Conservation (phyloP, 2,113 vertebrate species). For the Chiloscyllium plagiosum region DNA sequence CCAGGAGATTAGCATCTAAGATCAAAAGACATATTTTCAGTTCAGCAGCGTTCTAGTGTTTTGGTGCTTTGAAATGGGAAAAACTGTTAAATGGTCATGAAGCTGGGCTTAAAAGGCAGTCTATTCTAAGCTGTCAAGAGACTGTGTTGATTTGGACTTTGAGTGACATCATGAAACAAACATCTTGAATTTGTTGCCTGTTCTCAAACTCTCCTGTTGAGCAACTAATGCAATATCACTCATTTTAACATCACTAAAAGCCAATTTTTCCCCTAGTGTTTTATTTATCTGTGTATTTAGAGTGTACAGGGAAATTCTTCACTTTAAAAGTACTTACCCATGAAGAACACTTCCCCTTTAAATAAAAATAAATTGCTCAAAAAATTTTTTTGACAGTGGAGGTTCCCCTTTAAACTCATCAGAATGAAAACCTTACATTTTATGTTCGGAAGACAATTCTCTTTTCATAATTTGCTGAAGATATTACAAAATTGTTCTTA, state of each 20-base stretch:
- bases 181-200: background rate
- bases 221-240: background rate
- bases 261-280: background rate
- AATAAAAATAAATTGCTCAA: slow-evolving; percentile 11
- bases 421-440: background rate
- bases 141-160: background rate
- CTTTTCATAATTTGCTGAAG: background rate
- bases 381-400: background rate
- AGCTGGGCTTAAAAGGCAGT: background rate
- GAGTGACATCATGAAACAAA: background rate
- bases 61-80: background rate
- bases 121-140: background rate
- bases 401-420: background rate
- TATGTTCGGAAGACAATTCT: background rate
- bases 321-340: background rate
- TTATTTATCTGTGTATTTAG: background rate
- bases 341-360: background rate
- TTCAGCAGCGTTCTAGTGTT: background rate
- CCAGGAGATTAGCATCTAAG: background rate
- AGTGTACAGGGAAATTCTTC: background rate
- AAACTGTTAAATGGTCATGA: background rate
- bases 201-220: background rate
- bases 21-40: background rate
- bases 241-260: too few species aligned
- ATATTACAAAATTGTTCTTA: background rate